Percentiles rank a stretch among this genome's conserved stretches.
These are phyloP conservation scores for Drosophila prostipennis DNA, from an alignment of 2,888 invertebrate genomes.

Conservation along the genomic window DNA sequence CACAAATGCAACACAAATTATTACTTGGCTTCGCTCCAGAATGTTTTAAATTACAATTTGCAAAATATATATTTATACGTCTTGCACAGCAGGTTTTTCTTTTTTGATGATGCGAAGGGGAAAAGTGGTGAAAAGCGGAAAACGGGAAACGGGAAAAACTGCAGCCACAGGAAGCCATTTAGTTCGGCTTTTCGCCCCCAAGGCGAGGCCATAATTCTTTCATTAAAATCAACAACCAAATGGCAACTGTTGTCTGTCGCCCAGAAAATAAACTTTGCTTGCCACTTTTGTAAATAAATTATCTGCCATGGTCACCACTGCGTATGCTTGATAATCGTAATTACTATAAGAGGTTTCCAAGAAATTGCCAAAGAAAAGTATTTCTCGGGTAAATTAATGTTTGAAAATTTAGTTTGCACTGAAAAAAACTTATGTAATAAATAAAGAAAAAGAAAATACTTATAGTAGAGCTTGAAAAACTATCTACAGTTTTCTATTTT, in stretches of 20 bases:
- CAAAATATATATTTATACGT: constrained; percentile 40
- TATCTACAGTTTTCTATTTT: too few relatives aligned
- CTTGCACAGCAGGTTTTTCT: constrained; percentile 26
- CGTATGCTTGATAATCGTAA: constrained; percentile 42
- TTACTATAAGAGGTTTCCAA: constrained; percentile 12
- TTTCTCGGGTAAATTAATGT: neutral
- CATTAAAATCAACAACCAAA: constrained; percentile 62
- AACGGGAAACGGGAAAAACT: constrained; percentile 6
- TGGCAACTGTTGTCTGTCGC: constrained; percentile 42
- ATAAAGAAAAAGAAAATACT: too few relatives aligned
- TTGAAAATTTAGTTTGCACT: neutral
- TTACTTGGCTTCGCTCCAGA: constrained; percentile 76
- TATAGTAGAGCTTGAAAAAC: too few relatives aligned
- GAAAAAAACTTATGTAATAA: neutral
- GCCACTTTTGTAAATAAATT: constrained; percentile 29
- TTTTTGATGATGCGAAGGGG: neutral
- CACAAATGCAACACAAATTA: constrained; percentile 69
- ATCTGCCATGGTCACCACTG: constrained; percentile 27
- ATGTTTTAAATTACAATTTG: constrained; percentile 80
- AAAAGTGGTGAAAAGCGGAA: neutral
- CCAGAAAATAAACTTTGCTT: constrained; percentile 43
- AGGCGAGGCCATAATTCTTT: constrained; percentile 43
- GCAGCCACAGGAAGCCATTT: constrained; percentile 59
- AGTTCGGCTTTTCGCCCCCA: constrained; percentile 37
- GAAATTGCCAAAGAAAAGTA: neutral